Conservation (phyloP, 1,140 invertebrate species). For the Planococcus citri region DNA sequence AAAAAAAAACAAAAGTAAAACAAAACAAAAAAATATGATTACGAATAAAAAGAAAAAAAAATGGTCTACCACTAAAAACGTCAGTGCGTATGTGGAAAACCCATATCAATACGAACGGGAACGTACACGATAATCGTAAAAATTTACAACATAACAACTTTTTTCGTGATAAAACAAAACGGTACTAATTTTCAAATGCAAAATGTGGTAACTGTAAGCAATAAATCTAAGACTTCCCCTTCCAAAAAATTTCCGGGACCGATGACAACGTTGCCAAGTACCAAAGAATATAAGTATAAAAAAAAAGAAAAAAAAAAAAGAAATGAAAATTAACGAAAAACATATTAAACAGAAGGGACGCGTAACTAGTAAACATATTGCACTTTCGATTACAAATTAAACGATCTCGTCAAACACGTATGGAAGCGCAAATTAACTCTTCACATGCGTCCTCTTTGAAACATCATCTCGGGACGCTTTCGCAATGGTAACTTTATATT, state of each 20-base stretch:
- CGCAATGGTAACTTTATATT: neutral
- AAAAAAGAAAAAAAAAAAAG: neutral
- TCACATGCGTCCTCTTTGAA: neutral
- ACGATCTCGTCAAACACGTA: neutral
- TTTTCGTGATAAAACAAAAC: neutral
- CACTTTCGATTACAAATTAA: neutral
- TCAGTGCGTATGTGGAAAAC: neutral
- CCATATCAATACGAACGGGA: neutral
- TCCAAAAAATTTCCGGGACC: neutral
- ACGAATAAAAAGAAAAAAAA: no score
- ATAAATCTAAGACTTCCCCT: neutral
- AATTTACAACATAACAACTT: neutral
- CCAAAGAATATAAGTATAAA: neutral
- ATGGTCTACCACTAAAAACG: no score
- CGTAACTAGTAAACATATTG: neutral
- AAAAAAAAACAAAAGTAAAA: no score
- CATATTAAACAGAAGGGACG: no score
- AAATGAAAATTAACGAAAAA: no score
- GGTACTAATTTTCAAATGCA: slow-evolving; percentile 1
- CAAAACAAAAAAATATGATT: no score
- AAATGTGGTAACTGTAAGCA: slow-evolving; percentile 2
- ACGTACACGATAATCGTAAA: neutral
- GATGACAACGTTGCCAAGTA: neutral
- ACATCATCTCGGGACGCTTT: neutral
- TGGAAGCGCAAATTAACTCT: neutral